Evolutionary conservation across 92 coral and sea anemone genomes (phyloP), one percentile per base, ranked within the genome.

Genomic region (Actinostola sp.): DNA sequence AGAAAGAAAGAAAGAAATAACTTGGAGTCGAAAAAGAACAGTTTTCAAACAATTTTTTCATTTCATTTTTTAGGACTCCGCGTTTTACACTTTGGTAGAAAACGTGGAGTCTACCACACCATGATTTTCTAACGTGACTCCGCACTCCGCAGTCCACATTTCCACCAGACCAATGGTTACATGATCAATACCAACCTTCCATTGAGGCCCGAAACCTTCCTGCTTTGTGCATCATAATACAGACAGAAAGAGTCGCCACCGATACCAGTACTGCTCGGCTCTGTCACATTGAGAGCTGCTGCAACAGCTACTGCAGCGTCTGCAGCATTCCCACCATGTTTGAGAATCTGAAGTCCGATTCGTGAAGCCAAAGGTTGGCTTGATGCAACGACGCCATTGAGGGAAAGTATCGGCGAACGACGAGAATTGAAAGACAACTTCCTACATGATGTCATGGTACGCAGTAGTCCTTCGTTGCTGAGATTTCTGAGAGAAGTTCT

Each of bases 171-270:
- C n/a, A n/a, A n/a, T n/a, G n/a, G n/a, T n/a, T n/a, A n/a, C n/a
- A n/a, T n/a, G n/a, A n/a, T n/a, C n/a, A 19, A n/a, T 33, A 20
- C 67, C 35, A 38, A 95, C 99, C 99, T 95, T 52, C 99, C 99
- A 86, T 95, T 95, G 15, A 95, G 42, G 21, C 99, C 99, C 39
- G 28, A 72, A 32, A 95, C 99, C 17, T 60, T 74, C 72, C 78
- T 88, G 31, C 51, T 80, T 29, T 72, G 46, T 26, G 99, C 95
- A 51, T 95, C 91, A 71, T 88, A 95, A 63, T 83, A 95, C 76
- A 95, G 72, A 63, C 99, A 91, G 75, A 94, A 95, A 23, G 89
- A 85, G 70, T 95, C 99, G 20, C 99, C 99, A 31, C 99, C 99
- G 32, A 95, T 80, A 0, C 99, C 99, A 25, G 99, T 95, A 32